Evolutionary conservation across 1,140 invertebrate genomes (phyloP).

Genomic region (Tetragnatha versicolor): DNA sequence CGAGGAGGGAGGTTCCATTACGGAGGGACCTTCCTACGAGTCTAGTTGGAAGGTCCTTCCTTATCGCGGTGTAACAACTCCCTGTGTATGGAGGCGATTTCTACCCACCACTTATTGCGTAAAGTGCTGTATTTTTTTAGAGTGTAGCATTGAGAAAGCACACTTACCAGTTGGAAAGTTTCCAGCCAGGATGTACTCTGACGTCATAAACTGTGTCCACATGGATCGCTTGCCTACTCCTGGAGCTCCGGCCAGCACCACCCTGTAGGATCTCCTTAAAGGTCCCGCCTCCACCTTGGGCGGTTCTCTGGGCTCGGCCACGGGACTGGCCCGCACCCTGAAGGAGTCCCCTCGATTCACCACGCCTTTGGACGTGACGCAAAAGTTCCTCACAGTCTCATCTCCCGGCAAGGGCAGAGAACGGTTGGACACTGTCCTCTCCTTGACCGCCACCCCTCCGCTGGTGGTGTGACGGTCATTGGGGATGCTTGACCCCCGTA

Average conservation of each 20-base stretch:
- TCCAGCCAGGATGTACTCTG: slow-evolving; percentile 92
- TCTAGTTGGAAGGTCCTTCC: too few species aligned
- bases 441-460: neutral
- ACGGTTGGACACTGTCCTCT: slow-evolving; percentile 37
- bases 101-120: too few species aligned
- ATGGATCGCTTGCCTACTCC: slow-evolving; percentile 93
- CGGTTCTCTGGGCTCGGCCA: neutral
- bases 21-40: too few species aligned
- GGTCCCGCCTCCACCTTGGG: slow-evolving; percentile 59
- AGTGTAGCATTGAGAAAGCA: too few species aligned
- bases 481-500: slow-evolving; percentile 49
- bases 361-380: slow-evolving; percentile 84
- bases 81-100: too few species aligned
- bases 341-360: slow-evolving; percentile 76
- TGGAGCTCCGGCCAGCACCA: slow-evolving; percentile 82
- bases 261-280: slow-evolving; percentile 68
- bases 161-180: slow-evolving; percentile 73
- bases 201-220: slow-evolving; percentile 91
- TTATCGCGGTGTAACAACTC: too few species aligned
- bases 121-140: too few species aligned
- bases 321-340: slow-evolving; percentile 67
- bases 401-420: slow-evolving; percentile 50
- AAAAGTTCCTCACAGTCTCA: slow-evolving; percentile 78
- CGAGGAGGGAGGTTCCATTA: too few species aligned
- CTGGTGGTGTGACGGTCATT: slow-evolving; percentile 25